Percentiles rank a stretch among this genome's conserved stretches.
Conservation (phyloP, 2,888 invertebrate genomes). For the Drosophila affinis region DNA sequence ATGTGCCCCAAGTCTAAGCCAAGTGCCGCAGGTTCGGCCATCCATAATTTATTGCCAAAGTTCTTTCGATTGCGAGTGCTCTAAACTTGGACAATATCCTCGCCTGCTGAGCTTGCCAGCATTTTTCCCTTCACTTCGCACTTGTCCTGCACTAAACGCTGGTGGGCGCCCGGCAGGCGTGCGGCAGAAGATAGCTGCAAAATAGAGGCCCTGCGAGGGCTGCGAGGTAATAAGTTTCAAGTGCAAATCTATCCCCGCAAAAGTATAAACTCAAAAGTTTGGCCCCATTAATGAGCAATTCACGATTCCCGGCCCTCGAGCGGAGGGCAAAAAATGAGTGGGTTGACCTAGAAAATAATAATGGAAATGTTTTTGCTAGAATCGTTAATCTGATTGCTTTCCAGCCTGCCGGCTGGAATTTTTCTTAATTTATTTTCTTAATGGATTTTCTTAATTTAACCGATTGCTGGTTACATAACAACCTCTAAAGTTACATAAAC, state of each 20-base stretch:
- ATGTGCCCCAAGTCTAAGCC: constrained; percentile 21
- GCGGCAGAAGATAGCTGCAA: not conserved
- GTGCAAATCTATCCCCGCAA: constrained; percentile 33
- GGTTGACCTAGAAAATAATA: constrained; percentile 1
- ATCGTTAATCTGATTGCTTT: not conserved
- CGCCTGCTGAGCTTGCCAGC: constrained; percentile 9
- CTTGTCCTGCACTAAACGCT: constrained; percentile 22
- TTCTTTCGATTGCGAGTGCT: constrained; percentile 50
- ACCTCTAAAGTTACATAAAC: not conserved
- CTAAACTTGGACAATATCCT: constrained; percentile 67
- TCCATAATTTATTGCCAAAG: constrained; percentile 71
- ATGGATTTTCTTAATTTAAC: too few species aligned
- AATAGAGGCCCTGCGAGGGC: constrained; percentile 9
- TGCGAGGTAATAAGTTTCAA: constrained; percentile 52
- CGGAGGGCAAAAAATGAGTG: not conserved
- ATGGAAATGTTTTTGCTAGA: not conserved
- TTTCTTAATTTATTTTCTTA: too few species aligned
- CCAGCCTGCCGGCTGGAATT: too few species aligned
- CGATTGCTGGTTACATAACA: constrained; percentile 4
- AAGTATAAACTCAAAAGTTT: constrained; percentile 50
- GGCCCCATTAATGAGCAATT: constrained; percentile 59
- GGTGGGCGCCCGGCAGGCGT: constrained; percentile 2
- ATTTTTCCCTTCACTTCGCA: constrained; percentile 23
- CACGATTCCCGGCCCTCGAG: not conserved
- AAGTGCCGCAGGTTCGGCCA: constrained; percentile 21